phyloP scores from a whole-genome alignment of 2,888 invertebrate species.

The Tinea pellionella region DNA sequence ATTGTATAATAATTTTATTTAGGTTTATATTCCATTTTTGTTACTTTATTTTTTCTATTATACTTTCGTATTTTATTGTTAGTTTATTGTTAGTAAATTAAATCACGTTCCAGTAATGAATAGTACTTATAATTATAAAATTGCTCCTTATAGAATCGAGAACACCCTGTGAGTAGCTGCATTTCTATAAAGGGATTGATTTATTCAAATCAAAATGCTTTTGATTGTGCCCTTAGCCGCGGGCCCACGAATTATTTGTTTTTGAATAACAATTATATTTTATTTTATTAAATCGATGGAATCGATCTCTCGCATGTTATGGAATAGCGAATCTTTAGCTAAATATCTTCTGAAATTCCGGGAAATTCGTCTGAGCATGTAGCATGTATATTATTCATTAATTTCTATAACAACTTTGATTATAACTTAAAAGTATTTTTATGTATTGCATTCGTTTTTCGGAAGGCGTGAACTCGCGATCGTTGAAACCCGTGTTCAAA shows the following conservation, averaged over 20 bases:
- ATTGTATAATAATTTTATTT: too few relatives aligned
- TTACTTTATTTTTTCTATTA: too few relatives aligned
- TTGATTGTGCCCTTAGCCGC: slow-evolving; percentile 56
- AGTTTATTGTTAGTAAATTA: too few relatives aligned
- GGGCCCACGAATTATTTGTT: slow-evolving; percentile 61
- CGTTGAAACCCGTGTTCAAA: too few relatives aligned
- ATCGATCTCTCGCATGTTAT: slow-evolving; percentile 38
- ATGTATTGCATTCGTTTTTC: too few relatives aligned
- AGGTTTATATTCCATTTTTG: too few relatives aligned
- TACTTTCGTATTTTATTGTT: too few relatives aligned
- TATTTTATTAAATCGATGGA: slow-evolving; percentile 34
- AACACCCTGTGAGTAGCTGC: slow-evolving; percentile 39
- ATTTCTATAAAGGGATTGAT: slow-evolving; percentile 65
- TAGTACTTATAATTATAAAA: too few relatives aligned
- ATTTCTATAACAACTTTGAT: neutral
- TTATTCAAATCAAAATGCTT: slow-evolving; percentile 65
- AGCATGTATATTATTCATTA: neutral
- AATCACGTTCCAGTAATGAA: too few relatives aligned
- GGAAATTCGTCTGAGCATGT: slow-evolving; percentile 46
- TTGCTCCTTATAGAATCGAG: too few relatives aligned
- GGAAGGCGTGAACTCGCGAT: too few relatives aligned
- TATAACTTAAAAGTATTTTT: neutral
- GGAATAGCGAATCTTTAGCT: slow-evolving; percentile 23
- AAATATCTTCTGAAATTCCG: slow-evolving; percentile 48
- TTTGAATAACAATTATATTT: slow-evolving; percentile 69